Evolutionary conservation across 1,140 invertebrate species (phyloP).

Genomic region (Lordiphosa collinella): DNA sequence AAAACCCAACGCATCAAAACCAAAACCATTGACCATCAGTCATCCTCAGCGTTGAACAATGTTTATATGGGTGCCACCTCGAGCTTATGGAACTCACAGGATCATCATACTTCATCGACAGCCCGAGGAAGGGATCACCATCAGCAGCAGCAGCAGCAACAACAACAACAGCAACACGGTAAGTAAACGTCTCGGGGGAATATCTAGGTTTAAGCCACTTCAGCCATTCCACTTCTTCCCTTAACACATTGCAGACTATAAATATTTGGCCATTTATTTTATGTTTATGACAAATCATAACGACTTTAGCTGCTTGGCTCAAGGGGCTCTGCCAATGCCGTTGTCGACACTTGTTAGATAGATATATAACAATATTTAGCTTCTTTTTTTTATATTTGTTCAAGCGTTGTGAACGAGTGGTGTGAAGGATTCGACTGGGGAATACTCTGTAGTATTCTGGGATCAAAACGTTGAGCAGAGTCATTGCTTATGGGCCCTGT

Average conservation of each 20-base stretch:
- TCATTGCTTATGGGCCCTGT: too few relatives aligned
- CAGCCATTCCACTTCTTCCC: not conserved
- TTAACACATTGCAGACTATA: too few relatives aligned
- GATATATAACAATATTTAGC: slow-evolving; percentile 16
- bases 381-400: slow-evolving; percentile 20
- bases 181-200: slow-evolving; percentile 33
- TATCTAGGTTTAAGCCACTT: slow-evolving; percentile 17
- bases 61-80: slow-evolving; percentile 69
- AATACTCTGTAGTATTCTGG: slow-evolving; percentile 7
- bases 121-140: slow-evolving; percentile 56
- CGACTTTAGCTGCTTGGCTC: slow-evolving; percentile 69
- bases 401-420: slow-evolving; percentile 14
- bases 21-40: slow-evolving; percentile 45
- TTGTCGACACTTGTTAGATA: slow-evolving; percentile 69
- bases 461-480: too few relatives aligned
- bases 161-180: slow-evolving; percentile 43
- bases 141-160: slow-evolving; percentile 40
- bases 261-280: slow-evolving; percentile 79
- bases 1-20: slow-evolving; percentile 62
- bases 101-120: slow-evolving; percentile 40
- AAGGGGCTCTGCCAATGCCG: slow-evolving; percentile 63
- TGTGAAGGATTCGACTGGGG: not conserved
- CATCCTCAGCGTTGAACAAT: slow-evolving; percentile 55
- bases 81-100: slow-evolving; percentile 73
- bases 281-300: slow-evolving; percentile 78